A percentile compares a stretch with the other conserved stretches of the same genome.
phyloP scores from a whole-genome alignment of 2,888 invertebrate species.

The Ptilodon capucinus region DNA sequence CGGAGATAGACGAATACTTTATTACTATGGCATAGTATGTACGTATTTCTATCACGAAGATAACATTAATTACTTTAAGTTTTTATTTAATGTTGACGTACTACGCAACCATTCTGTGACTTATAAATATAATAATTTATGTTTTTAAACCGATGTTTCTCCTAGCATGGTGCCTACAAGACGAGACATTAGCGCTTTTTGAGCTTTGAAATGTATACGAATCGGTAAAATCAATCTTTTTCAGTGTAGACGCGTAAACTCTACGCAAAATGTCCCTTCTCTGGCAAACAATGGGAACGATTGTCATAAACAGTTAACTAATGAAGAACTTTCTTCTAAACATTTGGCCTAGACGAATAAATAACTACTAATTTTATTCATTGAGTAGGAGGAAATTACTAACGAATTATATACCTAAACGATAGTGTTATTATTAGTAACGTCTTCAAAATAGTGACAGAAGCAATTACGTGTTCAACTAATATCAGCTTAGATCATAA shows the following conservation, averaged over 20 bases:
- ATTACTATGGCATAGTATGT: too few species aligned
- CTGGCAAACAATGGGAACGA: too few species aligned
- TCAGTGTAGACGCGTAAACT: too few species aligned
- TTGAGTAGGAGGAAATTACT: neutral
- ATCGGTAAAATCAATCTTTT: too few species aligned
- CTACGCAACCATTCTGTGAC: too few species aligned
- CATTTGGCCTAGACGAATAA: neutral
- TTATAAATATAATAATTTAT: too few species aligned
- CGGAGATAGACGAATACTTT: neutral
- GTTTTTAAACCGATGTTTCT: too few species aligned
- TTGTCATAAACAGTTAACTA: neutral
- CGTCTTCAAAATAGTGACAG: neutral
- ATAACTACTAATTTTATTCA: neutral
- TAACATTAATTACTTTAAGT: too few species aligned
- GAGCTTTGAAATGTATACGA: too few species aligned
- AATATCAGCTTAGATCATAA: constrained; percentile 17
- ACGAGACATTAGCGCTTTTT: too few species aligned
- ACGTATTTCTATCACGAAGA: neutral
- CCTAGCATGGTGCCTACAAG: too few species aligned
- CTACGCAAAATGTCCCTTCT: too few species aligned
- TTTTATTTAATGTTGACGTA: neutral
- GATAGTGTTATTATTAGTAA: neutral
- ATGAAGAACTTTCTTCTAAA: neutral
- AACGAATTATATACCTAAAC: neutral
- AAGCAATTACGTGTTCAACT: constrained; percentile 2